These are phyloP conservation scores for Enteromius anoplus DNA, from an alignment of 2,797 vertebrate species.

Conservation along the genomic window DNA sequence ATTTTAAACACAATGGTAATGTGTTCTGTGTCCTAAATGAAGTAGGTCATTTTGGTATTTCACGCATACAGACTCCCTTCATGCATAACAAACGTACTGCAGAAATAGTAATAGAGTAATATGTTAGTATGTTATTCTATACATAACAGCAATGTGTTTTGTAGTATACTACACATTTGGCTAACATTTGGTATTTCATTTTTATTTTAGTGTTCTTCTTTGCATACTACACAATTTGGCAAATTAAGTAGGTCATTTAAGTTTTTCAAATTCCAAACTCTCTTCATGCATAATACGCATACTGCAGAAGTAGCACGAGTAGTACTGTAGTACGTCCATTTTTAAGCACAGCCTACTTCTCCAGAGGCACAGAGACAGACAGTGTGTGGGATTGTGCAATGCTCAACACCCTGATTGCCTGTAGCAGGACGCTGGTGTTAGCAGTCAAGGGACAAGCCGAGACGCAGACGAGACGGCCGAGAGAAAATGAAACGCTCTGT, in stretches of 20 bases:
- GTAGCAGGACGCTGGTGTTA: constrained; percentile 5
- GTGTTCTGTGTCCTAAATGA: too few relatives aligned
- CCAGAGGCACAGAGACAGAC: constrained; percentile 1
- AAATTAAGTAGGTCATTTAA: constrained; percentile 5
- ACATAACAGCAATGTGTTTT: neutral
- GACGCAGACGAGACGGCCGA: neutral
- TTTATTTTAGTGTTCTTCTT: neutral
- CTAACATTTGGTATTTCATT: neutral
- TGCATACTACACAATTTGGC: neutral
- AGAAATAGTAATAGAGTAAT: too few relatives aligned
- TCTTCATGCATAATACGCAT: neutral
- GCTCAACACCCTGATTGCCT: constrained; percentile 5
- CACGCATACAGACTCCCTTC: neutral
- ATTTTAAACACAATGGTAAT: neutral
- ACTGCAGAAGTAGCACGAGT: neutral
- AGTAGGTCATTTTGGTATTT: too few relatives aligned
- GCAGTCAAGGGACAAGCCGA: constrained; percentile 13
- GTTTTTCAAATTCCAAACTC: neutral
- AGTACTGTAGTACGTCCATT: neutral
- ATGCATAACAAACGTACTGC: neutral
- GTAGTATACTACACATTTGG: neutral
- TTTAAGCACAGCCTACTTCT: neutral
- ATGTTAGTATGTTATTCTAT: neutral
- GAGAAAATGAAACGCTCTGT: neutral
- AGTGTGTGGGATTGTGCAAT: neutral